Conservation (phyloP, 2,888 invertebrate species). For the Agrochola lota region DNA sequence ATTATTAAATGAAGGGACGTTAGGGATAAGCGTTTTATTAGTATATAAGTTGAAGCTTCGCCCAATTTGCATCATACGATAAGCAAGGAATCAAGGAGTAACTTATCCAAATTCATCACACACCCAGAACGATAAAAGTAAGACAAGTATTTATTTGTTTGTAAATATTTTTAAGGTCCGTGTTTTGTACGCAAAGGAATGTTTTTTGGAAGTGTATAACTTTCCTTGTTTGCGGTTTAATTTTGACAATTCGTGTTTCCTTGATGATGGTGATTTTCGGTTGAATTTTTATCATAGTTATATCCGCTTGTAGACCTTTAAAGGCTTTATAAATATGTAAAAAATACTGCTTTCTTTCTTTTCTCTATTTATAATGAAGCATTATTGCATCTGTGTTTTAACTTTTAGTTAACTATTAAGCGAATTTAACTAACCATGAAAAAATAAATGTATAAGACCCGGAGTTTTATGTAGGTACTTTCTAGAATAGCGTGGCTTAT, state of each 20-base stretch:
- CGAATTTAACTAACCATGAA: not conserved
- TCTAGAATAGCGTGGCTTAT: not conserved
- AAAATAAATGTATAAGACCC: no score
- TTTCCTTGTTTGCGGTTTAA: conserved; percentile 54
- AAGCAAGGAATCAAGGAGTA: not conserved
- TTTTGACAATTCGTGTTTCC: conserved; percentile 10
- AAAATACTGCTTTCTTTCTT: not conserved
- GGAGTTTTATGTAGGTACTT: not conserved
- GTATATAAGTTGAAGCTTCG: conserved; percentile 30
- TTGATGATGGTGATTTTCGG: conserved; percentile 23
- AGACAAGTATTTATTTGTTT: conserved; percentile 20
- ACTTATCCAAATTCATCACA: conserved; percentile 26
- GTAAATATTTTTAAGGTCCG: conserved; percentile 14
- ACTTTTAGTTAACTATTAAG: not conserved
- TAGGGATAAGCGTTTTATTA: conserved; percentile 24
- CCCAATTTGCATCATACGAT: not conserved
- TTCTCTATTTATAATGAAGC: not conserved
- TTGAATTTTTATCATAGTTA: conserved; percentile 18
- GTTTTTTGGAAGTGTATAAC: not conserved
- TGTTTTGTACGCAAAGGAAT: not conserved
- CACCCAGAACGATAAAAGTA: conserved; percentile 25
- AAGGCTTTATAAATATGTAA: not conserved
- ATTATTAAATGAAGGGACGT: conserved; percentile 31
- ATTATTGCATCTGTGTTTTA: not conserved
- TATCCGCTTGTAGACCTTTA: conserved; percentile 24